Evolutionary conservation across 2,888 invertebrate species (phyloP).

Genomic region (Lypha dubia): DNA sequence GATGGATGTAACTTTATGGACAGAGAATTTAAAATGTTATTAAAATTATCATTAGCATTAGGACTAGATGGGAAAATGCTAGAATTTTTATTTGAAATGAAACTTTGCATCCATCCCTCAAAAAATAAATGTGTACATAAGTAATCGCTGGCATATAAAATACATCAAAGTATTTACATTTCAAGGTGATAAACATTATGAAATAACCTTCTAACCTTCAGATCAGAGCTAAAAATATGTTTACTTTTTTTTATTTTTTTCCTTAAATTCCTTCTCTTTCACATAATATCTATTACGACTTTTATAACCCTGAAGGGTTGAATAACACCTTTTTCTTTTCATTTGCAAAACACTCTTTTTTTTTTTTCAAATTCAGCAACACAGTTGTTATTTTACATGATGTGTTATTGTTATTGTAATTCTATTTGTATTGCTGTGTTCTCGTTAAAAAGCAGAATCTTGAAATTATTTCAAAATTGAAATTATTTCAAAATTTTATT

Average conservation of each 20-base stretch:
- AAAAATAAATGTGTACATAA: too few relatives aligned
- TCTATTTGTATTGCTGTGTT: conserved; percentile 1
- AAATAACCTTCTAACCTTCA: conserved; percentile 15
- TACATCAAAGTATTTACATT: background rate
- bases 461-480: conserved; percentile 30
- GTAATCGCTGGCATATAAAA: background rate
- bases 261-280: too few relatives aligned
- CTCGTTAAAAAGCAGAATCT: background rate
- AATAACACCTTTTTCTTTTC: background rate
- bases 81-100: too few relatives aligned
- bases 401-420: conserved; percentile 17
- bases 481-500: conserved; percentile 11
- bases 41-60: too few relatives aligned
- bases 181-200: background rate
- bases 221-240: background rate
- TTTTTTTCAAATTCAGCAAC: conserved; percentile 71
- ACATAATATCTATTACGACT: background rate
- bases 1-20: too few relatives aligned
- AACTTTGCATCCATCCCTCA: too few relatives aligned
- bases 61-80: too few relatives aligned
- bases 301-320: conserved; percentile 30
- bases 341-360: background rate
- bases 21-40: too few relatives aligned
- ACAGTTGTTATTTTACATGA: conserved; percentile 13
- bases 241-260: background rate